A percentile compares a stretch with the other conserved stretches of the same genome.
Conservation (phyloP, 2,797 vertebrate species). For the Coendou prehensilis region DNA sequence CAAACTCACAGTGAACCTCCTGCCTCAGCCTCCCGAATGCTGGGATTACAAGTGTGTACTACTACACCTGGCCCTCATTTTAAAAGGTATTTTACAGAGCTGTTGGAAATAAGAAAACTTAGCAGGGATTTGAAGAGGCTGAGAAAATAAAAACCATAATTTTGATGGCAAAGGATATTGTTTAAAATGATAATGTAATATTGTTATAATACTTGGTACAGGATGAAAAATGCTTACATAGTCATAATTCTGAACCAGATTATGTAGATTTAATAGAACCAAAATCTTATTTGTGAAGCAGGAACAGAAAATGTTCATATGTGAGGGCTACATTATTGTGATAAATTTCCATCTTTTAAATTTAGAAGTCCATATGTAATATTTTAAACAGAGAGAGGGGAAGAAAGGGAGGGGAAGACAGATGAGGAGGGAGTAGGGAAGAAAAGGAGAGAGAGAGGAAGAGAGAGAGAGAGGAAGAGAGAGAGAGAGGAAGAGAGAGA, state of each 20-base stretch:
- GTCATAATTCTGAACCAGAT: not conserved
- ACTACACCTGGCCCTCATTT: too few relatives aligned
- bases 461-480: not conserved
- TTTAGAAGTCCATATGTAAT: not conserved
- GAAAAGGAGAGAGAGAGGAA: not conserved
- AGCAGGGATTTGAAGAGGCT: not conserved
- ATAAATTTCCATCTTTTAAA: not conserved
- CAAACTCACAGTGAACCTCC: too few relatives aligned
- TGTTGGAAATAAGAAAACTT: not conserved
- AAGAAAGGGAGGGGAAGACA: not conserved
- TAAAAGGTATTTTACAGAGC: not conserved
- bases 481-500: too few relatives aligned
- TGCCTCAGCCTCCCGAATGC: too few relatives aligned
- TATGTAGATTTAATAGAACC: not conserved
- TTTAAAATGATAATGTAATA: not conserved
- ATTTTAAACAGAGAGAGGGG: not conserved
- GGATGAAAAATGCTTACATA: not conserved
- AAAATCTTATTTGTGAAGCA: not conserved
- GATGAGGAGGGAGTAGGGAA: not conserved
- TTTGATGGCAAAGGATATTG: not conserved
- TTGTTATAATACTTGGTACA: not conserved
- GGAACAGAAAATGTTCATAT: not conserved
- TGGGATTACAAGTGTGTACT: too few relatives aligned
- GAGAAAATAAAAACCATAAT: not conserved
- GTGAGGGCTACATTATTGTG: not conserved